Evolutionary conservation across 2,888 invertebrate species (phyloP), one percentile per base, ranked within the genome.

Genomic region (Chirona hameri): DNA sequence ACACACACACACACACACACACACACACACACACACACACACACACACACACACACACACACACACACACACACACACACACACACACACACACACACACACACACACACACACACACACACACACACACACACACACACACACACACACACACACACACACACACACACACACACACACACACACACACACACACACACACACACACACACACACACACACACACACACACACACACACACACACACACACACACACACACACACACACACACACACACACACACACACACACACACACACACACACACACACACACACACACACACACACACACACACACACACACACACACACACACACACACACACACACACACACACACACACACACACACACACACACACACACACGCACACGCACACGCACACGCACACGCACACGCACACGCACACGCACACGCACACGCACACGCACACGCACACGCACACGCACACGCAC

Each of bases 31-130:
- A 18, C 55, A 55, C 12, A 55, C 55, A 55, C 55, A 31, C 55
- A 18, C 7, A 55, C 55, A 55, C 4, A 18, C 55, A 55, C 12
- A 55, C 55, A 55, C 55, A 52, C 55, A 18, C 7, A 55, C 55
- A 55, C 4, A 18, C 55, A 55, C 12, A 55, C 55, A 55, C 55
- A n/a, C 55, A 18, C 7, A 55, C 55, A 55, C 4, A 18, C 55
- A 55, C 12, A 55, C 55, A 55, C 55, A n/a, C 55, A 18, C 7
- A 55, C 55, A 55, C 4, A 18, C 55, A 55, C 12, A 55, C 55
- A 55, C 55, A n/a, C n/a, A n/a, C n/a, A n/a, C n/a, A n/a, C 92
- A 91, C 91, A 85, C 84, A 84, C 31, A 31, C 65, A 82, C 46
- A 18, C 18, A 52, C 52, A 52, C 18, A 12, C 10, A 1, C 3